phyloP scores from a whole-genome alignment of 2,888 invertebrate genomes.

The Flabesymbios commensalis region DNA sequence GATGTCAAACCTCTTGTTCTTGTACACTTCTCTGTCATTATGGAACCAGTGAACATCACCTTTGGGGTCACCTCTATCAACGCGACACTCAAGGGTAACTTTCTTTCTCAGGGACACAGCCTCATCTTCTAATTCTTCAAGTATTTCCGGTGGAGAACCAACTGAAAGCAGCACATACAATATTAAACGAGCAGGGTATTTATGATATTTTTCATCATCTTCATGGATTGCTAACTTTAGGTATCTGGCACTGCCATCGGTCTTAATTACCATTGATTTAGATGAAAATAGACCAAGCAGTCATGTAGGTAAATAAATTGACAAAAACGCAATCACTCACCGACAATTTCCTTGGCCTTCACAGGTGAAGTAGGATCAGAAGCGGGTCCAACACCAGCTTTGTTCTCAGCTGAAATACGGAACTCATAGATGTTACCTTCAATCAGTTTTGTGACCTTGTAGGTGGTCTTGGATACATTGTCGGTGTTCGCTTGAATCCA shows the following conservation, averaged over 20 bases:
- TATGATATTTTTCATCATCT: no score
- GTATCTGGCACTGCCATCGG: no score
- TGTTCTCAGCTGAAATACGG: slow-evolving; percentile 70
- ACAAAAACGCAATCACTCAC: no score
- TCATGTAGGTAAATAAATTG: no score
- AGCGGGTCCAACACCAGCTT: slow-evolving; percentile 63
- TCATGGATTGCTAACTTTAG: no score
- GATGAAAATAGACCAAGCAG: no score
- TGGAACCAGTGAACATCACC: slow-evolving; percentile 61
- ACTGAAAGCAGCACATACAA: slow-evolving; percentile 26
- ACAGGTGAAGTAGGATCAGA: slow-evolving; percentile 76
- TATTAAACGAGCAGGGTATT: no score
- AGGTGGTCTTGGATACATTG: slow-evolving; percentile 14
- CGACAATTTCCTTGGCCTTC: slow-evolving; percentile 45
- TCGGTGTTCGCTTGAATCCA: slow-evolving; percentile 14
- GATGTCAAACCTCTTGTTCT: slow-evolving; percentile 64
- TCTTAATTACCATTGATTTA: no score
- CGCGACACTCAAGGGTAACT: slow-evolving; percentile 23
- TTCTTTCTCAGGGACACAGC: slow-evolving; percentile 19
- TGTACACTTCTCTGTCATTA: slow-evolving; percentile 67
- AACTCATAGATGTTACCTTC: slow-evolving; percentile 70
- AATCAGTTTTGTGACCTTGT: slow-evolving; percentile 23
- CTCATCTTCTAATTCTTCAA: slow-evolving; percentile 18
- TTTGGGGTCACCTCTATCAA: slow-evolving; percentile 24
- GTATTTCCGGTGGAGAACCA: slow-evolving; percentile 50